Evolutionary conservation across 2,888 invertebrate species (phyloP), one percentile per base, ranked within the genome.

Genomic region (Melitaea athalia): DNA sequence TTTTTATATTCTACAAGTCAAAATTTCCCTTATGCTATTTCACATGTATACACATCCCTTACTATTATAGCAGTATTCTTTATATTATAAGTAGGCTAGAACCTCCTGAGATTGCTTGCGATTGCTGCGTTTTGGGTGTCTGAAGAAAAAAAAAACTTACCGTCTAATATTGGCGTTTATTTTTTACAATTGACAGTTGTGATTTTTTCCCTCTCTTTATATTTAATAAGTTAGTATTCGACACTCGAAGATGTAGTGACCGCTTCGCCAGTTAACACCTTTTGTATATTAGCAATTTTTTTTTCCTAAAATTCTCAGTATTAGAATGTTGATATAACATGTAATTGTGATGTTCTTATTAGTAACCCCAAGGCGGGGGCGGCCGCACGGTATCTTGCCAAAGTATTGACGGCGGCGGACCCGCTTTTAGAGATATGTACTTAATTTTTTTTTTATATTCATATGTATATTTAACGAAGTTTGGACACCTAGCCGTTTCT

Each of bases 221-320:
- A 31, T 67, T 38, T 50, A 53, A 43, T 66, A 33, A 38, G 11
- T 61, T 55, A 14, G n/a, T 33, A 24, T 49, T 14, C 24, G 63
- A 67, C 71, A 67, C 69, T 64, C 61, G 72, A 73, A 72, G 64
- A 65, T 68, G 70, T 74, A 73, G 69, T 74, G 68, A 77, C 73
- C 75, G 81, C 79, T 80, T 81, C 81, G 81, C 78, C 79, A 81
- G 55, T 67, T 59, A 52, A 83, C 88, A 88, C 88, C 86, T 87
- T 88, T 86, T 91, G 90, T 91, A 91, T 82, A 90, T 88, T 91
- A 89, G 87, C 81, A 86, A n/a, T n/a, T n/a, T 86, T 86, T 86
- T 82, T 85, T 82, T 85, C 81, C 85, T 82, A 77, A 84, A 83
- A 81, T 79, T 83, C 77, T 86, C 91, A 91, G 91, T 91, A 92